phyloP scores from a whole-genome alignment of 2,797 vertebrate genomes.

The Emydoidea blandingii region DNA sequence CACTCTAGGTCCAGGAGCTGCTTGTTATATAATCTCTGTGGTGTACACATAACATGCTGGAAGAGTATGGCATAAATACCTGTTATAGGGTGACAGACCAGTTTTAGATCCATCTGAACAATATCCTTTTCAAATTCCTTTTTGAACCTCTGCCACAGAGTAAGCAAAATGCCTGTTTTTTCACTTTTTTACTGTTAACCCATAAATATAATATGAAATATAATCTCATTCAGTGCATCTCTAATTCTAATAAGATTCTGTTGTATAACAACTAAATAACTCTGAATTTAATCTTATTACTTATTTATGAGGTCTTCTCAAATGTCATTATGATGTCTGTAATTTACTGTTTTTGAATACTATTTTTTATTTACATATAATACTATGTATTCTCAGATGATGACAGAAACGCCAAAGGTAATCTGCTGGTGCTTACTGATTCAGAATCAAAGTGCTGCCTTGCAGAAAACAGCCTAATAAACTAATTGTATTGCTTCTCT shows the following conservation, averaged over 20 bases:
- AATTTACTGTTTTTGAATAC: neutral
- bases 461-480: constrained; percentile 19
- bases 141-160: neutral
- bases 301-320: constrained; percentile 29
- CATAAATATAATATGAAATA: neutral
- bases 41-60: neutral
- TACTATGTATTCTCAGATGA: neutral
- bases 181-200: neutral
- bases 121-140: neutral
- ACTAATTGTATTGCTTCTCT: neutral
- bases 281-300: constrained; percentile 42
- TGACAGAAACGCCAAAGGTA: constrained; percentile 48
- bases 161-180: neutral
- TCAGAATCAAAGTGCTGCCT: constrained; percentile 40
- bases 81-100: neutral
- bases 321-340: constrained; percentile 48
- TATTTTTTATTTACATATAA: constrained; percentile 46
- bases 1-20: neutral
- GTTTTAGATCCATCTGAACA: neutral
- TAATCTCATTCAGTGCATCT: neutral
- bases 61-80: neutral
- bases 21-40: neutral
- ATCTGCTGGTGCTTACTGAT: constrained; percentile 35
- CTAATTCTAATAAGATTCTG: constrained; percentile 44
- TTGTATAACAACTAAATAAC: constrained; percentile 22